These are phyloP conservation scores for Cataglyphis hispanica DNA, from an alignment of 1,140 invertebrate genomes.

Conservation along the genomic window DNA sequence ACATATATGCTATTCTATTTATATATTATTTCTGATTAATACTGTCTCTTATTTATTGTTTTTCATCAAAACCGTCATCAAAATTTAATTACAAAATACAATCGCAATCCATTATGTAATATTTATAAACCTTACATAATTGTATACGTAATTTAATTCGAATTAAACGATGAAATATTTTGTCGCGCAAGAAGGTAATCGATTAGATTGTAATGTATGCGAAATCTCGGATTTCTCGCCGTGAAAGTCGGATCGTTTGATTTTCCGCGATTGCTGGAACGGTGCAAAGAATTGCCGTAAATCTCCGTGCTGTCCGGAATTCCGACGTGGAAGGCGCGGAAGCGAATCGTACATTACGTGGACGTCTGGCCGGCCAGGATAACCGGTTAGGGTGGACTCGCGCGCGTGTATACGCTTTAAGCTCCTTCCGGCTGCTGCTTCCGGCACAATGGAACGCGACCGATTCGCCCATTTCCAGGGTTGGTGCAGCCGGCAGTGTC, in stretches of 20 bases:
- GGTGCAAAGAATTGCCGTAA: conserved; percentile 23
- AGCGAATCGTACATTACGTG: conserved; percentile 53
- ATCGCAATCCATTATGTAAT: too few relatives aligned
- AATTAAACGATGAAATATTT: background rate
- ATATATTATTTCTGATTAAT: too few relatives aligned
- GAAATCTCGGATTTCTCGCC: background rate
- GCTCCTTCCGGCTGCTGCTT: conserved; percentile 48
- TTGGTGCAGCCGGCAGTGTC: background rate
- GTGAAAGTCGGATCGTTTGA: background rate
- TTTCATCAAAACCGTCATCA: too few relatives aligned
- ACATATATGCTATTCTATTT: too few relatives aligned
- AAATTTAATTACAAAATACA: too few relatives aligned
- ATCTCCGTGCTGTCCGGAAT: conserved; percentile 37
- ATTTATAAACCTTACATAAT: background rate
- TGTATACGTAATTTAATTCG: too few relatives aligned
- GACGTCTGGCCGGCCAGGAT: conserved; percentile 24
- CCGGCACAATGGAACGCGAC: conserved; percentile 39
- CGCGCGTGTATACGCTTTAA: conserved; percentile 44
- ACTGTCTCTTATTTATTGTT: too few relatives aligned
- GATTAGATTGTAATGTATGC: background rate
- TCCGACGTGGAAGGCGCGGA: conserved; percentile 52
- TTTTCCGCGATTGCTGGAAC: background rate
- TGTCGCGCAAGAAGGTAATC: background rate
- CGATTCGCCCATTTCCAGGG: conserved; percentile 47
- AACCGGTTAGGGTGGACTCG: conserved; percentile 14